Conservation (phyloP, 35 echinoderm and acorn worm species). For the Nesometra sesokonis region DNA sequence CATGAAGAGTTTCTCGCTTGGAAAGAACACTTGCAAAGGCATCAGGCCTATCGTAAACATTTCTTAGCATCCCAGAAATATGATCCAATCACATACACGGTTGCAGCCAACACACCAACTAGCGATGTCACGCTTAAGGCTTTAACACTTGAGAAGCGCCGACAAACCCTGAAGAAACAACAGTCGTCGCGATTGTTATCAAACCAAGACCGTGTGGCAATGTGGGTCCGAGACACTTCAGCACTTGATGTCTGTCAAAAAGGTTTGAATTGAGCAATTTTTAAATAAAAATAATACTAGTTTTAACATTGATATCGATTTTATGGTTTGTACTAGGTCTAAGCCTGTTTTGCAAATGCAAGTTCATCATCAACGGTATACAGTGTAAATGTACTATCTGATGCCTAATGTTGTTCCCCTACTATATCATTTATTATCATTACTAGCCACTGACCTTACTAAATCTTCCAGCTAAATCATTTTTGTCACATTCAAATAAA, state of each 20-base stretch:
- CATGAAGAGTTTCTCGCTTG: conserved; percentile 79
- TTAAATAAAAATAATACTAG: neutral
- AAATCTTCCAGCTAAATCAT: too few relatives aligned
- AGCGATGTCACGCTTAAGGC: conserved; percentile 85
- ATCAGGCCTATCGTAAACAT: conserved; percentile 66
- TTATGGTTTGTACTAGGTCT: too few relatives aligned
- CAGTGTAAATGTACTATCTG: too few relatives aligned
- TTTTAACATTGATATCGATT: too few relatives aligned
- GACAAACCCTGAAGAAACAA: conserved; percentile 74
- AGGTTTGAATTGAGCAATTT: neutral
- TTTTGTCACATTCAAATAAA: too few relatives aligned
- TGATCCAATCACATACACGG: neutral
- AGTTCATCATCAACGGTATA: too few relatives aligned
- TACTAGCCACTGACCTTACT: too few relatives aligned
- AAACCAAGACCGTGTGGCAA: neutral
- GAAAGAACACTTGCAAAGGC: conserved; percentile 63
- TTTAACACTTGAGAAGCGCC: conserved; percentile 66
- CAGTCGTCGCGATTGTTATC: conserved; percentile 18
- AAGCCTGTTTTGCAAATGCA: too few relatives aligned
- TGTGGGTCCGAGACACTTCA: neutral
- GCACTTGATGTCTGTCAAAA: neutral
- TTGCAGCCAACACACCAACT: conserved; percentile 40
- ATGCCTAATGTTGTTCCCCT: too few relatives aligned
- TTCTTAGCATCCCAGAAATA: conserved; percentile 21
- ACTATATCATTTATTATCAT: too few relatives aligned